Evolutionary conservation across 2,888 invertebrate species (phyloP), one percentile per base, ranked within the genome.

Genomic region (Apeira syringaria): DNA sequence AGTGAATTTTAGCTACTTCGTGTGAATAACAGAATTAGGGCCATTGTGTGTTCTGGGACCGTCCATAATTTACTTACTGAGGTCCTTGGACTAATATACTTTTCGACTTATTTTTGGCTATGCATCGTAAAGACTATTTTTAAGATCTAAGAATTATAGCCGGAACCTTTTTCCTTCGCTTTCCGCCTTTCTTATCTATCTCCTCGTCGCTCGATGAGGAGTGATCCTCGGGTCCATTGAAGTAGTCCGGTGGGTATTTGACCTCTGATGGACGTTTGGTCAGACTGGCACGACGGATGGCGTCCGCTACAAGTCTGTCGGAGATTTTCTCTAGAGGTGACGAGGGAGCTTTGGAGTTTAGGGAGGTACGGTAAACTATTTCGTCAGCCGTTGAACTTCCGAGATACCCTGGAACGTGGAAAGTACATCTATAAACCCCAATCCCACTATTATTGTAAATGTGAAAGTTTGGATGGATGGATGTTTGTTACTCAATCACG

Each of bases 241-340:
- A 89, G 58, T 72, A 90, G 44, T 86, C 74, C 0, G 83, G 64
- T 0, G 89, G 89, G 40, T 88, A 90, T 40, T 85, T 90, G 2
- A 80, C 77, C 1, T 75, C 64, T 0, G 83, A 78, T 0, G 86
- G 83, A 31, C 86, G 59, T 27, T 79, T 67, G 1, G 84, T 82
- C 1, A 86, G 64, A 33, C 89, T 89, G 1, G 86, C 86, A 35
- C 89, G 61, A 30, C 80, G 59, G 5, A 89, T 69, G 0, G 89
- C 89, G 47, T 89, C 89, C 0, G 67, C 85, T 0, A 88, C 87
- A 2, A 89, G 61, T 8, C 88, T 65, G 33, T 89, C 87, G 0
- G 85, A 66, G 27, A 88, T 72, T 11, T 68, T 69, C 3, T 61
- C 56, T 0, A 87, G 62, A 0, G 87, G 83, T 0, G 79, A 79